Percentiles rank a stretch among this genome's conserved stretches.
These are phyloP conservation scores for Geotrupes spiniger DNA, from an alignment of 2,888 invertebrate species.

Conservation along the genomic window DNA sequence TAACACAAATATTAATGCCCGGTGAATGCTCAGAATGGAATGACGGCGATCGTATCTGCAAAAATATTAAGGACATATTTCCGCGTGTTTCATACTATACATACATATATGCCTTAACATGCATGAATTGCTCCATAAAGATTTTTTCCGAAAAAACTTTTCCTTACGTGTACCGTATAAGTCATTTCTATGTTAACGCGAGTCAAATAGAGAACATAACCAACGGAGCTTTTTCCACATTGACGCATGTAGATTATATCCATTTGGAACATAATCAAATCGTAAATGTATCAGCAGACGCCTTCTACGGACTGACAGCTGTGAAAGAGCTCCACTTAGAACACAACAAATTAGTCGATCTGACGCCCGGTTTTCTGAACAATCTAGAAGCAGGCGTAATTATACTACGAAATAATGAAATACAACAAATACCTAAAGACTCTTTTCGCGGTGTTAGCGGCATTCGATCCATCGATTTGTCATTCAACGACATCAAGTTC, in stretches of 20 bases:
- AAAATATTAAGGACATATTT: slow-evolving; percentile 34
- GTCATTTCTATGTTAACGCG: slow-evolving; percentile 37
- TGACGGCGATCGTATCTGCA: too few relatives aligned
- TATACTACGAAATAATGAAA: slow-evolving; percentile 36
- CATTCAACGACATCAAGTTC: slow-evolving; percentile 38
- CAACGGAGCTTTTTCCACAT: slow-evolving; percentile 35
- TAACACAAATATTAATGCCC: too few relatives aligned
- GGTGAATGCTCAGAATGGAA: too few relatives aligned
- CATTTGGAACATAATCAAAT: slow-evolving; percentile 41
- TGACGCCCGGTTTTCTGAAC: slow-evolving; percentile 37
- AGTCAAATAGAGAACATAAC: slow-evolving; percentile 37
- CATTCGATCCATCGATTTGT: slow-evolving; percentile 39
- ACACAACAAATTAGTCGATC: slow-evolving; percentile 34
- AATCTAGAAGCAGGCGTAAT: slow-evolving; percentile 38
- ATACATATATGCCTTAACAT: slow-evolving; percentile 38
- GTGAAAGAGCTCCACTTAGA: slow-evolving; percentile 41
- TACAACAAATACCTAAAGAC: slow-evolving; percentile 34
- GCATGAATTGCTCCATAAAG: slow-evolving; percentile 37
- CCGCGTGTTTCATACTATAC: slow-evolving; percentile 40
- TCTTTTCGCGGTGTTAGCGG: slow-evolving; percentile 38
- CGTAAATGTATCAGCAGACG: slow-evolving; percentile 33
- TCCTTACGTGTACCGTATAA: slow-evolving; percentile 35
- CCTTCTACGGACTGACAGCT: slow-evolving; percentile 40
- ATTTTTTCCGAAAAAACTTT: slow-evolving; percentile 38
- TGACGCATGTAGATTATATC: slow-evolving; percentile 31